Evolutionary conservation across 2,797 vertebrate species (phyloP).

Genomic region (Manis javanica): DNA sequence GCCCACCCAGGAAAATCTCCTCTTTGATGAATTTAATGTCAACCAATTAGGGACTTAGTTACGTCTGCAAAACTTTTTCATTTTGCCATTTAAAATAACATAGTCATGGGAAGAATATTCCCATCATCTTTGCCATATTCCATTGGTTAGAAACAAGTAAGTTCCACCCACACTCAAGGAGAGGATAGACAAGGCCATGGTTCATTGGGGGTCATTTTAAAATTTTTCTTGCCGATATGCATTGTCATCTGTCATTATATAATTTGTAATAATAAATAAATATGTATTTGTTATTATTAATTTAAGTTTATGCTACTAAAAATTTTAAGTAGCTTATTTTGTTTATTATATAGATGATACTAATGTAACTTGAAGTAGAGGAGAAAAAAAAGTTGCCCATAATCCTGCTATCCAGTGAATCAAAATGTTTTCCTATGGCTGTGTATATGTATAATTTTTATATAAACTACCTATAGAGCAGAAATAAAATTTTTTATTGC

Average conservation of each 20-base stretch:
- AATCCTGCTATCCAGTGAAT: background rate
- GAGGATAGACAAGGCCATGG: background rate
- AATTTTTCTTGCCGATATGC: background rate
- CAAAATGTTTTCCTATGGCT: conserved; percentile 36
- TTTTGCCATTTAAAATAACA: background rate
- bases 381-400: background rate
- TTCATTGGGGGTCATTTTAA: background rate
- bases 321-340: background rate
- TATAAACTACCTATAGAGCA: background rate
- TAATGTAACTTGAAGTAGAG: background rate
- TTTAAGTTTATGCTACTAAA: background rate
- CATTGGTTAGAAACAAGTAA: conserved; percentile 6
- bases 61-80: background rate
- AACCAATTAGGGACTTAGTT: background rate
- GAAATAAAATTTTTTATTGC: background rate
- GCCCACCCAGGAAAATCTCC: background rate
- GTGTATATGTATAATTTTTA: background rate
- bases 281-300: too few species aligned
- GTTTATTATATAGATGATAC: background rate
- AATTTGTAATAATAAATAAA: too few species aligned
- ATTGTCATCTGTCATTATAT: too few species aligned
- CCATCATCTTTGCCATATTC: background rate
- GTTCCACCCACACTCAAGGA: background rate
- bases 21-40: background rate
- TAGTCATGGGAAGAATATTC: background rate